Evolutionary conservation across 1,140 invertebrate genomes (phyloP).

Genomic region (Coenobita brevimanus): DNA sequence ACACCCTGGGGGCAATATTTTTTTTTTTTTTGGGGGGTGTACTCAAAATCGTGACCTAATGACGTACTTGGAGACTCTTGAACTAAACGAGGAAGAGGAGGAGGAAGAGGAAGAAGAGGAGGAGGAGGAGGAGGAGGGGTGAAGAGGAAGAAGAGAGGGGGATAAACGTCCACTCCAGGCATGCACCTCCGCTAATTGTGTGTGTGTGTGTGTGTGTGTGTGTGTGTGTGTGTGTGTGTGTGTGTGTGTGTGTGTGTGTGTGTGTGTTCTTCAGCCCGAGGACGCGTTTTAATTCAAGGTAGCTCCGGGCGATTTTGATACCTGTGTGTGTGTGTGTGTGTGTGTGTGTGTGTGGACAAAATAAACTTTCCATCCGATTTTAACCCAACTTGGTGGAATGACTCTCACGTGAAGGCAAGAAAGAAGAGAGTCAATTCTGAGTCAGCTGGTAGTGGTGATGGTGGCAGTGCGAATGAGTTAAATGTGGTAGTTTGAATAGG

Average conservation of each 20-base stretch:
- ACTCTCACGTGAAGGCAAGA: too few relatives aligned
- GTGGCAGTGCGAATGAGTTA: too few relatives aligned
- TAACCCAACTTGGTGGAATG: too few relatives aligned
- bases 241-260: conserved; percentile 29
- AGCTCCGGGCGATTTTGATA: too few relatives aligned
- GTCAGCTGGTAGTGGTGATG: too few relatives aligned
- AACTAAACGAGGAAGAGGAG: background rate
- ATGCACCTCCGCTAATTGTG: background rate
- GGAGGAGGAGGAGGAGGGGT: background rate
- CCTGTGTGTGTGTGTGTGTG: conserved; percentile 12
- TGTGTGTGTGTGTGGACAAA: too few relatives aligned
- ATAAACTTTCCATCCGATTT: too few relatives aligned
- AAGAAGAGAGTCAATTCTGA: too few relatives aligned
- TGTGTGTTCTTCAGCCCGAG: conserved; percentile 11
- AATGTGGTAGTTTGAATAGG: too few relatives aligned
- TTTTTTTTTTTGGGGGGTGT: too few relatives aligned
- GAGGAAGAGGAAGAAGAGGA: background rate
- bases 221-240: background rate
- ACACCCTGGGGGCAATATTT: background rate
- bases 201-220: background rate
- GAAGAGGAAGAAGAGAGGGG: background rate
- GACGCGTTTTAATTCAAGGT: too few relatives aligned
- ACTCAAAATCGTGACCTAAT: background rate
- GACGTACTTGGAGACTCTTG: background rate
- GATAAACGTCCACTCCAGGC: background rate